phyloP scores from a whole-genome alignment of 1,140 invertebrate genomes.

The Bombus breviceps region DNA sequence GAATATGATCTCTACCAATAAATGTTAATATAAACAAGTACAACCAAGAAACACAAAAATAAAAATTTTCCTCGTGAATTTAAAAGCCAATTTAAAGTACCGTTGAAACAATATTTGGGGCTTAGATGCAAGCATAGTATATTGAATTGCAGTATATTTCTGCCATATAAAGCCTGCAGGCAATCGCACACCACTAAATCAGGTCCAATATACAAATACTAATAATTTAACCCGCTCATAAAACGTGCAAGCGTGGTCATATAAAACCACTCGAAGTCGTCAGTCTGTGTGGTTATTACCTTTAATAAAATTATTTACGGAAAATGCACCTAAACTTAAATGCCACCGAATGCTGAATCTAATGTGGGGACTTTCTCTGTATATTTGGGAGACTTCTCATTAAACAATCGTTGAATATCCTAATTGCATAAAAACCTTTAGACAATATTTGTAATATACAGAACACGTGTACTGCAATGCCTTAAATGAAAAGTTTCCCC shows the following conservation, averaged over 20 bases:
- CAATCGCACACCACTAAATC: conserved; percentile 77
- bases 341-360: conserved; percentile 61
- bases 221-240: conserved; percentile 65
- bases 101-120: conserved; percentile 63
- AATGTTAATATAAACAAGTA: conserved; percentile 63
- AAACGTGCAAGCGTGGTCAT: conserved; percentile 65
- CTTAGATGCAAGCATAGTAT: conserved; percentile 66
- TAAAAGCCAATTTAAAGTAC: conserved; percentile 66
- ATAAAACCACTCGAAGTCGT: conserved; percentile 54
- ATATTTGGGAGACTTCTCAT: conserved; percentile 62
- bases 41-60: conserved; percentile 58
- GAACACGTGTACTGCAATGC: neutral
- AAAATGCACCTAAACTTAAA: conserved; percentile 63
- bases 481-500: conserved; percentile 63
- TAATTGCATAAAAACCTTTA: conserved; percentile 20
- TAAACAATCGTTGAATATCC: conserved; percentile 1
- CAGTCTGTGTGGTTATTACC: conserved; percentile 58
- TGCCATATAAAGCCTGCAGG: conserved; percentile 69
- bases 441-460: conserved; percentile 11
- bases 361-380: conserved; percentile 52
- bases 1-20: conserved; percentile 59
- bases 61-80: conserved; percentile 59
- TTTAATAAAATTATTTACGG: conserved; percentile 57
- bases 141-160: conserved; percentile 57
- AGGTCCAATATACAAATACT: conserved; percentile 69